These are phyloP conservation scores for Geopemphigus sp. DNA, from an alignment of 1,140 invertebrate genomes.

Conservation along the genomic window DNA sequence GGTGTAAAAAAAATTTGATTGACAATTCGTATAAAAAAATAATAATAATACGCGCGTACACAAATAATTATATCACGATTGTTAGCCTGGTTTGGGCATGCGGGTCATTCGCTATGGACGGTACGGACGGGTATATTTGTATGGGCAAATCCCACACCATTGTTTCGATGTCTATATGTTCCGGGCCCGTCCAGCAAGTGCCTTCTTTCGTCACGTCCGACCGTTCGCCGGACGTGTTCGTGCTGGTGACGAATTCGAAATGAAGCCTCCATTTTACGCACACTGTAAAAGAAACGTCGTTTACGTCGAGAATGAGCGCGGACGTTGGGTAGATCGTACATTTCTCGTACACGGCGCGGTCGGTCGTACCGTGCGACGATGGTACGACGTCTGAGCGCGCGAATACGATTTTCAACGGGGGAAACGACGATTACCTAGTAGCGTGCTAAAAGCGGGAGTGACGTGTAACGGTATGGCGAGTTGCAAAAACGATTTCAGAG, in stretches of 20 bases:
- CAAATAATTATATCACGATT: constrained; percentile 35
- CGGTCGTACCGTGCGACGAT: too few relatives aligned
- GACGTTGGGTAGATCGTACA: too few relatives aligned
- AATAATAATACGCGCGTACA: constrained; percentile 6
- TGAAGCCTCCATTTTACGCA: constrained; percentile 88
- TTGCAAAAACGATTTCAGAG: constrained; percentile 83
- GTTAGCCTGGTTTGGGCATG: constrained; percentile 50
- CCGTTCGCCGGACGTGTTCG: constrained; percentile 50
- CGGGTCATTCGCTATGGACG: constrained; percentile 66
- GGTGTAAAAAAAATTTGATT: constrained; percentile 35
- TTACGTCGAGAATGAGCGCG: too few relatives aligned
- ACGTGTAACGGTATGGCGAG: constrained; percentile 90
- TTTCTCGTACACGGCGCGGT: too few relatives aligned
- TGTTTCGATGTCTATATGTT: constrained; percentile 85
- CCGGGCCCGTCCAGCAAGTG: constrained; percentile 75
- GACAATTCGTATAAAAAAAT: constrained; percentile 28
- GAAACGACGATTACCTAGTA: constrained; percentile 68
- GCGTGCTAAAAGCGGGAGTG: constrained; percentile 87
- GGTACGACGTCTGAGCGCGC: too few relatives aligned
- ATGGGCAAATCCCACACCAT: constrained; percentile 98
- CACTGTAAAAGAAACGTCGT: constrained; percentile 61
- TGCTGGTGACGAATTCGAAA: constrained; percentile 92
- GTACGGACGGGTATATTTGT: constrained; percentile 85
- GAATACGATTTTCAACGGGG: too few relatives aligned
- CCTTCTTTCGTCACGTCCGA: constrained; percentile 32